These are phyloP conservation scores for Rotaria sp. DNA, from an alignment of 2,888 invertebrate species.

Conservation along the genomic window DNA sequence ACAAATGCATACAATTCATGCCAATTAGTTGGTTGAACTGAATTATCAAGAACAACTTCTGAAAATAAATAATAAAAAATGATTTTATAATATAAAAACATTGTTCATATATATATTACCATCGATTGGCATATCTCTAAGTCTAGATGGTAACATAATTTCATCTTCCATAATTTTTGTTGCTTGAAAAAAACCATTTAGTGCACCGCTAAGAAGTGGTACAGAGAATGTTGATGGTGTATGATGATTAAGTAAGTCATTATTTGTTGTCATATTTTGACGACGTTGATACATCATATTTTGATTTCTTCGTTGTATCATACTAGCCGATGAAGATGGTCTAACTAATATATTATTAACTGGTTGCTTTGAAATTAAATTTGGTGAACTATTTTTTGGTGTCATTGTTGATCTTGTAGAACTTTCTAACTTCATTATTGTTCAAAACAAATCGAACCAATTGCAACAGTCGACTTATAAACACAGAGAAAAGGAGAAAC, in stretches of 20 bases:
- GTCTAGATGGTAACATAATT: slow-evolving; percentile 80
- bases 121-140: slow-evolving; percentile 67
- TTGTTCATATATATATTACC: background rate
- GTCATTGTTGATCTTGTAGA: background rate
- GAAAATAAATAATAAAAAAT: background rate
- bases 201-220: slow-evolving; percentile 64
- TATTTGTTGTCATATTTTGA: background rate
- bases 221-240: background rate
- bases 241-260: background rate
- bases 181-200: slow-evolving; percentile 82
- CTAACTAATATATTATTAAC: background rate
- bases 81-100: background rate
- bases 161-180: slow-evolving; percentile 87
- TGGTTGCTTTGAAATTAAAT: background rate
- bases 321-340: background rate
- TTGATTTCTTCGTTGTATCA: background rate
- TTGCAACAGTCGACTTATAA: background rate
- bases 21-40: background rate
- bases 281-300: background rate
- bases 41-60: background rate
- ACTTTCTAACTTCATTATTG: background rate
- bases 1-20: slow-evolving; percentile 13
- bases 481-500: background rate
- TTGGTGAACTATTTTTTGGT: background rate
- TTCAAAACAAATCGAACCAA: background rate